Evolutionary conservation across 1,140 invertebrate species (phyloP), one percentile per base, ranked within the genome.

Genomic region (Heterodera carotae): DNA sequence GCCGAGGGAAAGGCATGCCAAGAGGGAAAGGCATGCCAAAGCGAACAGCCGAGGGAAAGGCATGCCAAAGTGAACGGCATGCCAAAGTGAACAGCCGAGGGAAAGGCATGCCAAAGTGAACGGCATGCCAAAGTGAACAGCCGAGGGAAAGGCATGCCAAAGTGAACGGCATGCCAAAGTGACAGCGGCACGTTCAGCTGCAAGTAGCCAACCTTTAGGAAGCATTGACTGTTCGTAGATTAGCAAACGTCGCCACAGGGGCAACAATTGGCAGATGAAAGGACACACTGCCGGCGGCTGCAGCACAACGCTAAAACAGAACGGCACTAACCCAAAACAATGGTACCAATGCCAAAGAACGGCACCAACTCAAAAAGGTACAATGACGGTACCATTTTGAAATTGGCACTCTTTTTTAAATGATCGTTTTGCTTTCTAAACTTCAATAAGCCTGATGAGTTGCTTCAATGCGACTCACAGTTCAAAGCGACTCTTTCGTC

Each of bases 211-310:
- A 79, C 77, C 79, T 39, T 69, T 84, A 2, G 81, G 81, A 25
- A 82, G 68, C 27, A 82, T 27, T 36, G 82, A 80, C 66, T 82
- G 81, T 69, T 82, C 78, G 31, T 82, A 82, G n/a, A 82, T 29
- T 10, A 82, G 71, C n/a, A 48, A 25, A 36, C 60, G 36, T 34
- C 69, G 64, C 36, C 69, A 82, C 6, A 83, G 67, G 22, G 81
- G 76, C 7, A 71, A 70, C 7, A 82, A 48, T 29, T 67, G 43
- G 67, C 81, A 82, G 67, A 82, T 83, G 77, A 80, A 82, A 59
- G 81, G 81, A 34, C 27, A 25, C 27, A 53, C 22, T 3, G 43
- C 15, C 18, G 69, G 33, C 6, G 43, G 43, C 8, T 34, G 43
- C 10, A 72, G 36, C n/a, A 72, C 6, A 39, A 60, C 29, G 18